Evolutionary conservation across 2,888 invertebrate genomes (phyloP).

Genomic region (Tolmerus cingulatus): DNA sequence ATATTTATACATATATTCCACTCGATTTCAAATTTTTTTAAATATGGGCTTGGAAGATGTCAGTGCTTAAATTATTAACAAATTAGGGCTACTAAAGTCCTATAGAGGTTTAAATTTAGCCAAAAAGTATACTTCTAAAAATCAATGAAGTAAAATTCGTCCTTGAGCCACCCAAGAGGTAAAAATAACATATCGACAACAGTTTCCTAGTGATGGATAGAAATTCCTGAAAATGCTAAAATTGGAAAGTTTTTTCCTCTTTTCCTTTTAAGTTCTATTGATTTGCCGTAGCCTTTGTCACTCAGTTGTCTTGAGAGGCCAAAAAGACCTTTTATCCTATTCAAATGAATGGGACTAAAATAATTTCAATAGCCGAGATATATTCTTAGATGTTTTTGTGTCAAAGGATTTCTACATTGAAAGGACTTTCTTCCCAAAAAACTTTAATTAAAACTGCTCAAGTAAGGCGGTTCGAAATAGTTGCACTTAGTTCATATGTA

Average conservation of each 20-base stretch:
- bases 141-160: neutral
- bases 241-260: neutral
- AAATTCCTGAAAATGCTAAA: neutral
- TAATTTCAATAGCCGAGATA: neutral
- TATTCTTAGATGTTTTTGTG: neutral
- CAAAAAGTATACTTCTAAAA: neutral
- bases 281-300: neutral
- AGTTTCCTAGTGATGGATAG: neutral
- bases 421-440: neutral
- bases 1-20: too few relatives aligned
- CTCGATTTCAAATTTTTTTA: too few relatives aligned
- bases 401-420: neutral
- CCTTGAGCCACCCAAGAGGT: neutral
- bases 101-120: neutral
- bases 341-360: neutral
- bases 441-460: neutral
- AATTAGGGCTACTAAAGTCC: neutral
- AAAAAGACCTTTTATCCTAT: neutral
- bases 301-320: neutral
- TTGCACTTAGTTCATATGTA: neutral
- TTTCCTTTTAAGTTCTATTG: neutral
- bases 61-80: too few relatives aligned
- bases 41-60: too few relatives aligned
- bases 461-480: neutral
- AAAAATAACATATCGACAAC: neutral